A percentile compares a stretch with the other conserved stretches of the same genome.
These are phyloP conservation scores for Indri indri DNA, from an alignment of 2,113 vertebrate species.

Conservation along the genomic window DNA sequence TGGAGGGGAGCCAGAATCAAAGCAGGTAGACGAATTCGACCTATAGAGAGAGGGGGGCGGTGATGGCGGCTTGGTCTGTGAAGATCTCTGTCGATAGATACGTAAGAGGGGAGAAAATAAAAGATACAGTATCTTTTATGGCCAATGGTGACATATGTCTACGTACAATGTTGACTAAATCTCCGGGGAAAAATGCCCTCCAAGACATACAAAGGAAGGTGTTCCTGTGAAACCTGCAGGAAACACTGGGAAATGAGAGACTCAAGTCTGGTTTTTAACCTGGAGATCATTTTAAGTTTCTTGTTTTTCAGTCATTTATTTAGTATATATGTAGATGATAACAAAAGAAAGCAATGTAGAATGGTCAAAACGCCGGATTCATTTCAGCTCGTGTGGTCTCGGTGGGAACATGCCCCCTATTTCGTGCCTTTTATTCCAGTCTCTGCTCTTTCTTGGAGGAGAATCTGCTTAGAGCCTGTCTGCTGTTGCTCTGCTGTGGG, in stretches of 20 bases:
- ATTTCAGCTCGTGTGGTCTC: not conserved
- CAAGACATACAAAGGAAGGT: not conserved
- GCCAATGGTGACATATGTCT: not conserved
- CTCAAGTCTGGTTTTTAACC: not conserved
- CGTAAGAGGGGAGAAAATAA: not conserved
- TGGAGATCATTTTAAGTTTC: not conserved
- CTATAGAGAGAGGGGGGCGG: too few relatives aligned
- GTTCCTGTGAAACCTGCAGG: not conserved
- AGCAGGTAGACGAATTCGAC: not conserved
- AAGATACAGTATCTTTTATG: not conserved
- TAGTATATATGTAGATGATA: not conserved
- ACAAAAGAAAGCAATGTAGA: not conserved
- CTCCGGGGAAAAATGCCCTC: not conserved
- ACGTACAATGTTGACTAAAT: not conserved
- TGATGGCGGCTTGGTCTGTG: not conserved
- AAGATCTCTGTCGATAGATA: not conserved
- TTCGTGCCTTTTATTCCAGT: not conserved
- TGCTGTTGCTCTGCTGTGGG: not conserved
- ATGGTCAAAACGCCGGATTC: not conserved
- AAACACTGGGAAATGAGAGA: not conserved
- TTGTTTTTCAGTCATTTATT: not conserved
- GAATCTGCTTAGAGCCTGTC: not conserved
- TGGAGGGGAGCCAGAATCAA: not conserved
- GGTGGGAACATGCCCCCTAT: fast-evolving
- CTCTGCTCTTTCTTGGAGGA: not conserved